Base-by-base conservation (phyloP, 1,140 invertebrate species). In the Uloborus diversus region DNA sequence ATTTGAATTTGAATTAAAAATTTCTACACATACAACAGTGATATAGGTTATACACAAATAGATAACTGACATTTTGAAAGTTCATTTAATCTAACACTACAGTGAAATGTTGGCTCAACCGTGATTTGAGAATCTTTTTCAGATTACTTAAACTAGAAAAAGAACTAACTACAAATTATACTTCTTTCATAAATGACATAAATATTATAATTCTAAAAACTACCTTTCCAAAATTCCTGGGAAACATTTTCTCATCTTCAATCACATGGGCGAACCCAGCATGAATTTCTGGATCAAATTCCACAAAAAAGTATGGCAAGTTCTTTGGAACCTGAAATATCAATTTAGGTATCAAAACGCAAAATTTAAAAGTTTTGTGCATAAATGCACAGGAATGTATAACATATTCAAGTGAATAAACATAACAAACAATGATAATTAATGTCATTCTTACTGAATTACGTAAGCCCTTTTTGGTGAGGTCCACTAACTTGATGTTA, bases 191-290 rank as follows among this genome's bases (percentile, higher is more conserved):
- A n/a, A n/a, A n/a, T n/a, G n/a, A n/a, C n/a, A n/a, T n/a, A n/a
- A n/a, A n/a, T n/a, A n/a, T n/a, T n/a, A n/a, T n/a, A n/a, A n/a
- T n/a, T n/a, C n/a, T n/a, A n/a, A n/a, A n/a, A n/a, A 85, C 84
- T 87, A 94, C 95, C 89, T 95, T 92, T 47, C 94, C 96, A 91
- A 99, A 99, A 88, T 95, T 94, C 56, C 85, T 87, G 0, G 96
- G 94, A 88, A 99, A 99, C 33, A 91, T 84, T 75, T 91, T 88
- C 86, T 96, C 93, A 88, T 99, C 94, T 88, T 99, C 97, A 84
- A 99, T 97, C 0, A 98, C 93, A 88, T 99, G 97, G 73, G 95
- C 97, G 88, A 94, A 99, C 3, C 97, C 97, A 49, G 90, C 90
- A 62, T 95, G 90, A 7, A 85, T 71, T 53, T 37, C 17, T 9